Evolutionary conservation across 2,113 vertebrate species (phyloP).

Genomic region (Cervus canadensis): DNA sequence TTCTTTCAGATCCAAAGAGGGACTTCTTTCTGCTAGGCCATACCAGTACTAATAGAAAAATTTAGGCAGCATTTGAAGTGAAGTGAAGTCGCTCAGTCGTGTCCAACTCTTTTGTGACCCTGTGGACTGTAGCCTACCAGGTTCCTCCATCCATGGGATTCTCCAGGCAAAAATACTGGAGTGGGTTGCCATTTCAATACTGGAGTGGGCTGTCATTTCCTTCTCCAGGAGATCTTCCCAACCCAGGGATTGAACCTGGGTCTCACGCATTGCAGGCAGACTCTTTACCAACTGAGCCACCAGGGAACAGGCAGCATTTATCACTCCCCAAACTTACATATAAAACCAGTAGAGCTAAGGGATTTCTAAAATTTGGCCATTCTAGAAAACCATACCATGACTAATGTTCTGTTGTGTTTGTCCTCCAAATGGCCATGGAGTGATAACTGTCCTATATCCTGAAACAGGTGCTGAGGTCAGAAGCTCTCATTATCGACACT

Average conservation of each 20-base stretch:
- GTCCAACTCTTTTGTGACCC: no score
- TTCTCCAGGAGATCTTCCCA: no score
- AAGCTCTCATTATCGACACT: conserved; percentile 40
- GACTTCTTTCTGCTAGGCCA: not conserved
- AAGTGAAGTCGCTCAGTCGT: no score
- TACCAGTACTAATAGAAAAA: not conserved
- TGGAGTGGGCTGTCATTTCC: no score
- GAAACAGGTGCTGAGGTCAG: conserved; percentile 45
- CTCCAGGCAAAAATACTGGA: no score
- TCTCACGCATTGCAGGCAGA: no score
- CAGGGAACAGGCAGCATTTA: not conserved
- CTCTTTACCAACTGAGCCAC: no score
- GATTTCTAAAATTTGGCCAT: not conserved
- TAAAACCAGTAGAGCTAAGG: not conserved
- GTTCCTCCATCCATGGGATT: no score
- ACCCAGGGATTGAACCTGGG: no score
- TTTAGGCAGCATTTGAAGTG: not conserved
- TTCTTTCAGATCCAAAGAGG: not conserved
- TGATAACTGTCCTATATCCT: not conserved
- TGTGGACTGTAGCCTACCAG: no score
- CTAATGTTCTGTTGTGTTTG: not conserved
- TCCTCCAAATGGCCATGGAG: conserved; percentile 21
- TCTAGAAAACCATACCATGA: not conserved
- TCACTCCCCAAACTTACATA: not conserved
- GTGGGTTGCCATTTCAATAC: no score